Percentiles rank a stretch among this genome's conserved stretches.
These are phyloP conservation scores for Abscondita cerata DNA, from an alignment of 2,888 invertebrate genomes.

Conservation along the genomic window DNA sequence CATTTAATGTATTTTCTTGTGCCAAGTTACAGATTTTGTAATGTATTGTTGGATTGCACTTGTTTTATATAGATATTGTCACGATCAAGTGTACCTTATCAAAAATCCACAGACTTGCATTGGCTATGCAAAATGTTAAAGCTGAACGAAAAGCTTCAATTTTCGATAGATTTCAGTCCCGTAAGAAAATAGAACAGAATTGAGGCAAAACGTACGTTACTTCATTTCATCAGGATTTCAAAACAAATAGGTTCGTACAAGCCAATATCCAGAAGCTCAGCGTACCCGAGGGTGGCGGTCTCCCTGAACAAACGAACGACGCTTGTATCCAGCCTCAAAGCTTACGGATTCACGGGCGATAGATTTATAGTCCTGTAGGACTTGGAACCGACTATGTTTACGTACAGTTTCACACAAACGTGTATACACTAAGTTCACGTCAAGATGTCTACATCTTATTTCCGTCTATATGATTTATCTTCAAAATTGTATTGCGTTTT, in stretches of 20 bases:
- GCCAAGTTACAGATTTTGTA: too few relatives aligned
- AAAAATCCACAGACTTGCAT: neutral
- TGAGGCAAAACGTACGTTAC: constrained; percentile 37
- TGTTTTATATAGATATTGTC: too few relatives aligned
- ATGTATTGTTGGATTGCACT: too few relatives aligned
- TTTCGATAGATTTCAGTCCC: constrained; percentile 13
- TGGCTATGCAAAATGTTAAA: constrained; percentile 12
- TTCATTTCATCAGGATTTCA: constrained; percentile 50
- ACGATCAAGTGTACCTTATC: neutral
- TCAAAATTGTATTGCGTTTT: constrained; percentile 18
- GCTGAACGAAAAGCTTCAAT: constrained; percentile 21
- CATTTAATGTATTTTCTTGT: too few relatives aligned
- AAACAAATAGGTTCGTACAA: constrained; percentile 50
- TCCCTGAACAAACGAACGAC: constrained; percentile 48
- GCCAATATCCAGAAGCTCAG: constrained; percentile 48
- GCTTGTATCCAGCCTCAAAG: constrained; percentile 46
- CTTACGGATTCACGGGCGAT: constrained; percentile 46
- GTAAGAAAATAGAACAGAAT: constrained; percentile 22
- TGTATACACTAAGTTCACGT: constrained; percentile 30
- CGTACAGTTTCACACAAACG: constrained; percentile 32
- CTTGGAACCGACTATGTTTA: constrained; percentile 40
- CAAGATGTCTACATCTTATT: constrained; percentile 30
- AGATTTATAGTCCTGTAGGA: constrained; percentile 51
- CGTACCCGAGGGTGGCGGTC: constrained; percentile 40
- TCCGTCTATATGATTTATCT: constrained; percentile 31